These are phyloP conservation scores for Tachyglossus aculeatus DNA, from an alignment of 2,797 vertebrate genomes.

Conservation along the genomic window DNA sequence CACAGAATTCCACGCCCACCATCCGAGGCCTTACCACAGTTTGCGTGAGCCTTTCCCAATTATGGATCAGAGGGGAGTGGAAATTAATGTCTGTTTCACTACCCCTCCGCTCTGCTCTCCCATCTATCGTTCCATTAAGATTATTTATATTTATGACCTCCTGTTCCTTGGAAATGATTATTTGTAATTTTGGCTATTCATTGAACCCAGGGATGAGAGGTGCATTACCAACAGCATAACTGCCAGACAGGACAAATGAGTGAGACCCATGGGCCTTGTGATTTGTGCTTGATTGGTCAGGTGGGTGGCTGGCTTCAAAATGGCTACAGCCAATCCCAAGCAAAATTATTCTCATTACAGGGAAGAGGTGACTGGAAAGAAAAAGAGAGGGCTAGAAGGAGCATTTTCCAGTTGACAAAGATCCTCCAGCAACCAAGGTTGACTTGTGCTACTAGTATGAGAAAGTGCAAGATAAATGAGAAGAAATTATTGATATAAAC, in stretches of 20 bases:
- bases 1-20: too few species aligned
- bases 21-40: too few species aligned
- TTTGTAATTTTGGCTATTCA: neutral
- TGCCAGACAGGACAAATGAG: neutral
- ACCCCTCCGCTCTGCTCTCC: neutral
- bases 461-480: too few species aligned
- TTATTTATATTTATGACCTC: neutral
- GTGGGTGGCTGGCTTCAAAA: neutral
- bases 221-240: conserved; percentile 4
- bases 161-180: neutral
- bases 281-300: neutral
- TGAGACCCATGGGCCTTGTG: neutral
- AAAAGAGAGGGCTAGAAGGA: neutral
- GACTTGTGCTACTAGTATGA: too few species aligned
- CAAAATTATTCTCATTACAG: neutral
- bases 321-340: conserved; percentile 1
- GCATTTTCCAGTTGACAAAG: conserved; percentile 6
- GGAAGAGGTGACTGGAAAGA: neutral
- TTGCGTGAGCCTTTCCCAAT: too few species aligned
- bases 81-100: too few species aligned
- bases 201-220: neutral
- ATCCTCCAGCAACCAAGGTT: too few species aligned
- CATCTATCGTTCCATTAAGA: neutral
- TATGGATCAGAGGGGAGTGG: too few species aligned
- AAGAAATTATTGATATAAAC: too few species aligned